Evolutionary conservation across 2,797 vertebrate genomes (phyloP).

Genomic region (Luscinia luscinia): DNA sequence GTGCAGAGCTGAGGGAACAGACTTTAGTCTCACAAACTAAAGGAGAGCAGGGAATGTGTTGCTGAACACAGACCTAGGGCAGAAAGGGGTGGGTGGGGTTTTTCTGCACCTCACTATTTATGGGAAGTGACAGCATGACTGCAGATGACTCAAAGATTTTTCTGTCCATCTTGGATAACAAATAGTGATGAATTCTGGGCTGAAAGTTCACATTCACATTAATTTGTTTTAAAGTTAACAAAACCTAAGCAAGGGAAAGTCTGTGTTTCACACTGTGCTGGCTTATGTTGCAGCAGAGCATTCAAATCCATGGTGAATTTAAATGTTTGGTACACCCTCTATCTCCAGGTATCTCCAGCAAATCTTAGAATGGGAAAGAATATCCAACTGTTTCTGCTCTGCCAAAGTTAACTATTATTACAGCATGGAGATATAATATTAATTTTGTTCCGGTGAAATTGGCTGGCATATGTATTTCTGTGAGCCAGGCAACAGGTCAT

Average conservation of each 20-base stretch:
- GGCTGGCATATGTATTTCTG: conserved; percentile 66
- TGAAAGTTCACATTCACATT: neutral
- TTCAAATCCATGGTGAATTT: conserved; percentile 17
- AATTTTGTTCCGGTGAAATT: conserved; percentile 73
- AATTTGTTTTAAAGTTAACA: neutral
- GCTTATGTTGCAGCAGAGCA: neutral
- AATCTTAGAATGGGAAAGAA: conserved; percentile 39
- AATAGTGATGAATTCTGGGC: neutral
- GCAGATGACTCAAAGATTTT: neutral
- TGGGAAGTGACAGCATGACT: neutral
- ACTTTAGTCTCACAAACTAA: neutral
- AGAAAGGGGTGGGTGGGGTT: neutral
- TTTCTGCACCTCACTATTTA: neutral
- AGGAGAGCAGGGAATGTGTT: neutral
- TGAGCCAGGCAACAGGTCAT: conserved; percentile 71
- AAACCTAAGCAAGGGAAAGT: neutral
- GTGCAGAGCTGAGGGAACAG: neutral
- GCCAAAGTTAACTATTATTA: conserved; percentile 74
- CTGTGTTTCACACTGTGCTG: neutral
- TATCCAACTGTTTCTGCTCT: conserved; percentile 38
- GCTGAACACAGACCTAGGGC: neutral
- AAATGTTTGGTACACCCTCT: neutral
- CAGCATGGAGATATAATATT: conserved; percentile 64
- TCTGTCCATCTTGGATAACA: neutral
- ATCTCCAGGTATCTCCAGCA: conserved; percentile 33